Conservation (phyloP, 2,113 vertebrate genomes). For the Gallinago media region DNA sequence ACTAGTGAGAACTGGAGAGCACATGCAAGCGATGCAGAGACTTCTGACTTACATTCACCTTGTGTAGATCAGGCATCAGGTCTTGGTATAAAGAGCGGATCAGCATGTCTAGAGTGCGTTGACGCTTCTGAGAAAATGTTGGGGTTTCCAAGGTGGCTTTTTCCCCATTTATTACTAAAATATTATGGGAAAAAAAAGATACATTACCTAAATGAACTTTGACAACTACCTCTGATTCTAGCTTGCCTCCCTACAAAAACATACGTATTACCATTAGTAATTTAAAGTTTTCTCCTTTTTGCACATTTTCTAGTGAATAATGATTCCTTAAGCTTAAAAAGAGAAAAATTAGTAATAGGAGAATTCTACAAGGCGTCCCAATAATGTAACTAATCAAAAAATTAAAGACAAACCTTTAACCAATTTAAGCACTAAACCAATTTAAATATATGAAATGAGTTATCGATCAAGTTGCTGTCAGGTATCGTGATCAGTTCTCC, state of each 20-base stretch:
- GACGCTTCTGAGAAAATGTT: slow-evolving; percentile 98
- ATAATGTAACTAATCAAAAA: not conserved
- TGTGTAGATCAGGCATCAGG: slow-evolving; percentile 94
- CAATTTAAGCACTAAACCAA: not conserved
- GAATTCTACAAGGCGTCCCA: not conserved
- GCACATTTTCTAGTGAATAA: not conserved
- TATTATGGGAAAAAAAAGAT: slow-evolving; percentile 7
- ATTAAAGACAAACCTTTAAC: not conserved
- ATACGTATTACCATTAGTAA: not conserved
- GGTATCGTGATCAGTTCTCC: too few relatives aligned
- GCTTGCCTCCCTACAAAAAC: not conserved
- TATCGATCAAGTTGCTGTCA: not conserved
- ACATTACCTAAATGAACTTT: not conserved
- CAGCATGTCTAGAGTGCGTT: slow-evolving; percentile 97
- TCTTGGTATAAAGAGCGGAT: slow-evolving; percentile 97
- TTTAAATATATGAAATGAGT: not conserved
- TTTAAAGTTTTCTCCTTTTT: not conserved
- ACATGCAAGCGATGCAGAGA: not conserved
- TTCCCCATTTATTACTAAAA: slow-evolving; percentile 97
- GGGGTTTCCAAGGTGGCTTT: slow-evolving; percentile 99
- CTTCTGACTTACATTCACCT: slow-evolving; percentile 77
- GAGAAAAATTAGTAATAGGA: not conserved
- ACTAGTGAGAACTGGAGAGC: not conserved
- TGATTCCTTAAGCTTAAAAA: not conserved
- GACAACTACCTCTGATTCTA: not conserved